Percentiles rank a stretch among this genome's conserved stretches.
phyloP scores from a whole-genome alignment of 2,888 invertebrate species.

The Tribolium freemani region DNA sequence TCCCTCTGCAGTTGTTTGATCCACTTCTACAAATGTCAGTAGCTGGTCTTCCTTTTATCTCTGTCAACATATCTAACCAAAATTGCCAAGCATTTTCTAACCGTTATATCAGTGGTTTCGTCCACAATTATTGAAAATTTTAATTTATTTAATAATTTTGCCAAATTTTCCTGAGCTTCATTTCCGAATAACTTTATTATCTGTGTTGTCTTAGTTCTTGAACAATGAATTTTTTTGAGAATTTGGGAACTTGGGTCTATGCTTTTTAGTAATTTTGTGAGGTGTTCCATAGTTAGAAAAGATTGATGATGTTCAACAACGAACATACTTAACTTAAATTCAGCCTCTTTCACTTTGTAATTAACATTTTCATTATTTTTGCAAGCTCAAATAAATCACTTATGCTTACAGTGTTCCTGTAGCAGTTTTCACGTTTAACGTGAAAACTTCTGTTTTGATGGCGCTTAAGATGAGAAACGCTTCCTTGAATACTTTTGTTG shows the following conservation, averaged over 20 bases:
- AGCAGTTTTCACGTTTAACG: background rate
- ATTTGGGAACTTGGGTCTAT: background rate
- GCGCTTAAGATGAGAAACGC: background rate
- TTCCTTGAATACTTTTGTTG: too few relatives aligned
- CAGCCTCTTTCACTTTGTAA: background rate
- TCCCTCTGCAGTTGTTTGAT: slow-evolving; percentile 44
- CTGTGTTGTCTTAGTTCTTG: background rate
- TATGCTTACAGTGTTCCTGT: background rate
- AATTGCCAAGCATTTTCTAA: slow-evolving; percentile 52
- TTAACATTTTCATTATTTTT: background rate
- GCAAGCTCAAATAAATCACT: background rate
- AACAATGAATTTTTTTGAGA: background rate
- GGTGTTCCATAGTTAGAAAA: background rate
- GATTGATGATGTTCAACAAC: background rate
- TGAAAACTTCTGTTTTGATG: background rate
- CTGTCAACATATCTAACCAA: slow-evolving; percentile 46
- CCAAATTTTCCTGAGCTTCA: too few relatives aligned
- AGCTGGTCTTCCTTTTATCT: slow-evolving; percentile 33
- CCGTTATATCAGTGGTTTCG: slow-evolving; percentile 53
- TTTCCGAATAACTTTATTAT: background rate
- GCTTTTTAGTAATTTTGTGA: background rate
- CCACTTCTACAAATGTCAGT: slow-evolving; percentile 49
- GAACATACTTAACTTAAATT: background rate
- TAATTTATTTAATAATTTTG: too few relatives aligned
- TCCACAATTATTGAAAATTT: slow-evolving; percentile 43